Evolutionary conservation across 1,140 invertebrate species (phyloP), one percentile per base, ranked within the genome.

Genomic region (Druon quercuslanigerum): DNA sequence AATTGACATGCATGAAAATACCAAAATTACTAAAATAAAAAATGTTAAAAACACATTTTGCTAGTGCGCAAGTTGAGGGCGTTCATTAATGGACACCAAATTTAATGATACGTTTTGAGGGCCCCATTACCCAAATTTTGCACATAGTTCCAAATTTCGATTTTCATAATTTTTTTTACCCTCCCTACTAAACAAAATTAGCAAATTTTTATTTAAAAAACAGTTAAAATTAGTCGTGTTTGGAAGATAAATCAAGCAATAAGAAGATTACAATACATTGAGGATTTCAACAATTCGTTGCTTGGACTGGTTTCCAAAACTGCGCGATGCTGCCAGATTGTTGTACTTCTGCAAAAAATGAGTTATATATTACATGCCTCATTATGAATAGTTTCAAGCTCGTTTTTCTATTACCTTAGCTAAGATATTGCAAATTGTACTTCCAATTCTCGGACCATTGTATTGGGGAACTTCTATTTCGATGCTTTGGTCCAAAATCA

Each of bases 381-480:
- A 70, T 52, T 17, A 9, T 46, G 9, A 46, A 46, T 46, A 1
- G 7, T 46, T 46, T 11, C 40, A 46, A 46, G 40, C 40, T 46
- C 40, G 40, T 46, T 90, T 14, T 91, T 80, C 82, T 88, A 87
- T 75, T 89, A 87, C 92, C 83, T 93, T 93, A 3, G 87, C 83
- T 75, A 93, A 85, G 66, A 86, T 90, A 16, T 81, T 79, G 25
- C 87, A 81, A 51, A 88, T 20, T 19, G 86, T 85, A 2, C 88
- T 80, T 11, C 81, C 75, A 19, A 95, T 83, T 40, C 91, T 84
- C 50, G 90, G 90, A 5, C 93, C 94, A 33, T 83, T 84, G 82
- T 94, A 95, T 52, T 93, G 86, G 5, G 92, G 90, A 51, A 92
- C 88, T 83, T 95, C 94, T 84, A 95, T 89, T 76, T 92, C 90